phyloP scores from a whole-genome alignment of 2,888 invertebrate genomes.

The Chironomus riparius region DNA sequence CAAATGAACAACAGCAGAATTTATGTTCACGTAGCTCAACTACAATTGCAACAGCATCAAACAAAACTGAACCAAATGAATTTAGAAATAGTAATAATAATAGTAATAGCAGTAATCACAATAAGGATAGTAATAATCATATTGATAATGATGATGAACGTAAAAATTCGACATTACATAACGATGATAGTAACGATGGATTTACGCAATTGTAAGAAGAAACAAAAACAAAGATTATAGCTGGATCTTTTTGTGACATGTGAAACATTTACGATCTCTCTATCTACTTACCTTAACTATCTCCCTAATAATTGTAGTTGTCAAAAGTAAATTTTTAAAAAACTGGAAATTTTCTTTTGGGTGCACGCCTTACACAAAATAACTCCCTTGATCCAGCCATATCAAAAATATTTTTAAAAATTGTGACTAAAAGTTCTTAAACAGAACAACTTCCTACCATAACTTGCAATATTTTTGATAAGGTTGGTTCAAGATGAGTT shows the following conservation, averaged over 20 bases:
- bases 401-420: no score
- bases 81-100: conserved; percentile 23
- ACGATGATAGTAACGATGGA: conserved; percentile 24
- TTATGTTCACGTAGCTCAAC: conserved; percentile 21
- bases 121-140: conserved; percentile 3
- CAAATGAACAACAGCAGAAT: conserved; percentile 8
- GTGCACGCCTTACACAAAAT: no score
- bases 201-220: conserved; percentile 25
- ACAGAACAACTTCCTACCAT: no score
- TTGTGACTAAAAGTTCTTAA: no score
- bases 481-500: no score
- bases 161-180: background rate
- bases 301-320: no score
- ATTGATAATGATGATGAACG: conserved; percentile 14
- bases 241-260: background rate
- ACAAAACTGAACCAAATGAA: conserved; percentile 28
- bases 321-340: no score
- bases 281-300: no score
- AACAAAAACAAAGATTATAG: background rate
- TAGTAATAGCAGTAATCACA: conserved; percentile 1
- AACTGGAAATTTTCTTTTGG: no score
- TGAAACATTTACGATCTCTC: no score
- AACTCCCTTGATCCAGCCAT: no score
- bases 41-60: background rate
- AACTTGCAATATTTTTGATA: no score